Evolutionary conservation across 2,797 vertebrate genomes (phyloP).

Genomic region (Cuculus canorus): DNA sequence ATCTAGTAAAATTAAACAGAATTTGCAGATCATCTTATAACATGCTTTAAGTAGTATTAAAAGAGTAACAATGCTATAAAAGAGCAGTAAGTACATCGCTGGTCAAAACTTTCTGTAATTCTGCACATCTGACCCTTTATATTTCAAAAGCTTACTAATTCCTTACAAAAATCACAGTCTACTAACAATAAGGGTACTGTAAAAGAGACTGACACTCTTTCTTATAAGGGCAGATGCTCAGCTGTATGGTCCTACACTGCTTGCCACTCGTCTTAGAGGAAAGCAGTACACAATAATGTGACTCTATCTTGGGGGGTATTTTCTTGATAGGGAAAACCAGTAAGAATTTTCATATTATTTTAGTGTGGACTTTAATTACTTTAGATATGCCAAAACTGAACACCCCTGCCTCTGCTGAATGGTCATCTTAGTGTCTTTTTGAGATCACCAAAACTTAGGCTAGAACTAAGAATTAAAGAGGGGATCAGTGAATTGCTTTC

Average conservation of each 20-base stretch:
- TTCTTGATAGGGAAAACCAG: not conserved
- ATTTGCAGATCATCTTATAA: not conserved
- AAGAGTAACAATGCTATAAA: not conserved
- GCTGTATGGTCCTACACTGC: not conserved
- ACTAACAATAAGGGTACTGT: not conserved
- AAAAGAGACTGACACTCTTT: not conserved
- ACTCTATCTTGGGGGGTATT: not conserved
- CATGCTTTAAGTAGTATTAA: not conserved
- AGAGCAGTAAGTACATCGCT: not conserved
- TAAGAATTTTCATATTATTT: not conserved
- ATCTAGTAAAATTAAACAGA: not conserved
- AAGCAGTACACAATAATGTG: not conserved
- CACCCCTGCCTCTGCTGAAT: not conserved
- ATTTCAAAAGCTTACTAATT: not conserved
- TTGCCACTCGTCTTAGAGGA: not conserved
- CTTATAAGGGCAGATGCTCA: not conserved
- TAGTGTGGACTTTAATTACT: not conserved
- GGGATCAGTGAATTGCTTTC: not conserved
- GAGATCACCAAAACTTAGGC: not conserved
- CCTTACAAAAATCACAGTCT: not conserved
- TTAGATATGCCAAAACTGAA: not conserved
- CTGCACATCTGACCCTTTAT: not conserved
- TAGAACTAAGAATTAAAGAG: not conserved
- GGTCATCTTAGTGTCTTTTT: not conserved
- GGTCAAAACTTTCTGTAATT: not conserved